Evolutionary conservation across 2,888 invertebrate species (phyloP), one percentile per base, ranked within the genome.

Genomic region (Proisotoma minuta): DNA sequence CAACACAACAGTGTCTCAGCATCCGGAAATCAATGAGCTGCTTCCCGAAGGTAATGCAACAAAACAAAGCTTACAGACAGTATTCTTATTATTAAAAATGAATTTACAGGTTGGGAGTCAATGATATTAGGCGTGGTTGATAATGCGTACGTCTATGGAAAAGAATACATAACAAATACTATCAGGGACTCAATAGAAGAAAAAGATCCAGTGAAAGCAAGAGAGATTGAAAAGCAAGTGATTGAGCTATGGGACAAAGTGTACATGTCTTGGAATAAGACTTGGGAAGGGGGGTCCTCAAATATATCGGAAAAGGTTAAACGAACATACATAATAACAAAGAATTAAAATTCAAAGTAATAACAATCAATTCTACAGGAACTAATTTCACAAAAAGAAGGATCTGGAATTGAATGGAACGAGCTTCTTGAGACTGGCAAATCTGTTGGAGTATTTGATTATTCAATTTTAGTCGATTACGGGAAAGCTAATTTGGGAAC

Each of bases 231-330:
- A 76, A 85, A 86, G 66, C 93, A 95, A 78, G 87, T 94, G 1
- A 79, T 96, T 40, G 92, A 93, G 77, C 82, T 97, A 20, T 96
- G 94, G 92, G 96, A 96, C 79, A 82, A 91, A 63, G 84, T 95
- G 49, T 96, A 96, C 79, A 91, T 94, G 78, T 88, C 90, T 63
- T 94, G 91, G 91, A 87, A 92, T 79, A 87, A 70, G 24, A 73
- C 73, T 12, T 73, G 70, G 69, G 70, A 68, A n/a, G 63, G 68
- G 51, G 54, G 64, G 22, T 23, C 18, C 22, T 12, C 29, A 5
- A 23, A 56, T 23, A 3, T 26, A 12, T 24, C n/a, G n/a, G n/a
- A n/a, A 3, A 58, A 58, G 48, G 58, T 58, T 10, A 43, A 3
- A 4, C 12, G 34, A 20, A 34, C 22, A 8, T 34, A 12, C 34